Base-by-base conservation (phyloP, 2,113 vertebrate species). In the Mesoclemmys tuberculata region DNA sequence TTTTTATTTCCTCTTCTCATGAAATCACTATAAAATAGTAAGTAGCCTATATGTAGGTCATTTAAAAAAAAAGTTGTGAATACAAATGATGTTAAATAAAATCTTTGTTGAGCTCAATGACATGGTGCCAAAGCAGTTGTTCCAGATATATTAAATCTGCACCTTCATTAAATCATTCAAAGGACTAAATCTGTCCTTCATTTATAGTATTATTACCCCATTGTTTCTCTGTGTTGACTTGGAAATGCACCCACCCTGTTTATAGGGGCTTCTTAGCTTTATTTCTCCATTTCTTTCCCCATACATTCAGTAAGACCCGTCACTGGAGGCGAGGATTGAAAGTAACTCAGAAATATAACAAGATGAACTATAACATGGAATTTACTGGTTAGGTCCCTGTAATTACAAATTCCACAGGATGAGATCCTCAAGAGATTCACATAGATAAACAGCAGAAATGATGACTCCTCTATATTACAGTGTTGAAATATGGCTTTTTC, bases 331-430 rank as follows among this genome's bases (percentile, higher is more conserved):
- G 95, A 94, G 94, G 87, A 91, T 87, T 96, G 79, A 82, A 92
- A 97, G 31, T 41, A 87, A 91, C 27, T 27, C 49, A 90, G 93
- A 91, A 91, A 89, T 92, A 93, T 93, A 94, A 91, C 3, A 56
- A 89, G 88, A 96, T 89, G 58, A 97, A 94, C 88, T 95, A 84
- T 86, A 95, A 94, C 85, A 90, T 89, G 82, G 61, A 93, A 90
- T 97, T 93, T 96, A 93, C 90, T 95, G 96, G 95, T 97, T 96
- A 94, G 87, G 84, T 31, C 84, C 90, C 94, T 94, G 85, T 97
- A 97, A 97, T 97, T 97, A 97, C 95, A 95, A 80, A 95, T 98
- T 92, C 78, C 97, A 88, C 51, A 96, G 96, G 93, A 93, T 87
- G 95, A 97, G 96, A 89, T 79, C 51, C 90, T 97, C 68, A 64